Evolutionary conservation across 2,888 invertebrate species (phyloP), one percentile per base, ranked within the genome.

Genomic region (Noctua pronuba): DNA sequence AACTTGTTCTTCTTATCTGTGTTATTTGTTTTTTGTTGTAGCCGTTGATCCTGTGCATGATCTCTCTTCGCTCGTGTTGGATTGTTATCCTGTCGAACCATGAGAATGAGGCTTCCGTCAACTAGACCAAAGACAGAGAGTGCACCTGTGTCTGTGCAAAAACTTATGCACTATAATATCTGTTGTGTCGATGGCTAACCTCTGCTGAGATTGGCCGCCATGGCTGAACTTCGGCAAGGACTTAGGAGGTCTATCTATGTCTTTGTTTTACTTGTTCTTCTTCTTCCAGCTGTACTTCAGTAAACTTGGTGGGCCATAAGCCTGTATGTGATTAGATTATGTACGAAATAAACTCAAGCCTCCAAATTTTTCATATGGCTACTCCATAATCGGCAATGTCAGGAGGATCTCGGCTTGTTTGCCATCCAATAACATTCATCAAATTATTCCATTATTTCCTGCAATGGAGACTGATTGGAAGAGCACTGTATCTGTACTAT

Each of bases 381-480:
- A 24, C 10, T n/a, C 6, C 35, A 13, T 46, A 38, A 24, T 8
- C 24, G 35, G 35, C 10, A 24, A 24, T 35, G 31, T 44, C 66
- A 65, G 16, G 16, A 13, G 2, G 38, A 16, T 24, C 72, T 18
- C 18, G 24, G 13, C n/a, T 35, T 18, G 24, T 41, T 35, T n/a
- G 18, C 41, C 16, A n/a, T 35, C 41, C 21, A 28, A 65, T 49
- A 24, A 31, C n/a, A 73, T 41, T 41, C n/a, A 49, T 46, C 35
- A n/a, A 52, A n/a, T 55, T n/a, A 44, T 46, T 67, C 24, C 11
- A 55, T 80, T 62, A 28, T 41, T 62, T n/a, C n/a, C 60, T 71
- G 76, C 55, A 68, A 82, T 2, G 11, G 66, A 78, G 41, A 58
- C 66, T 35, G 31, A 74, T 79, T 74, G 71, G 24, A 21, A 31